Conservation (phyloP, 2,113 vertebrate species). For the Aspiorhynchus laticeps region DNA sequence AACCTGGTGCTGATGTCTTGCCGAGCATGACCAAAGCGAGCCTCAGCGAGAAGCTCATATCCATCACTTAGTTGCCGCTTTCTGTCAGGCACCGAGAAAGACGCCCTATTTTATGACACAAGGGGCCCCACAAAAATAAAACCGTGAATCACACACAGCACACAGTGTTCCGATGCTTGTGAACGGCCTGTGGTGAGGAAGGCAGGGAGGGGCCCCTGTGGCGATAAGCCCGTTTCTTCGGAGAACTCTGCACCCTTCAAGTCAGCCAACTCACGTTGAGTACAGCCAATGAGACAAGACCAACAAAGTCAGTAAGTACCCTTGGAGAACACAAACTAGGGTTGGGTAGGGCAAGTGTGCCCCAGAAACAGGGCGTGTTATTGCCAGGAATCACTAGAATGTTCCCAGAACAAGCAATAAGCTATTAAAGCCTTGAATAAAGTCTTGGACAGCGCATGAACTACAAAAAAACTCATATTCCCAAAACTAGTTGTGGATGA, state of each 20-base stretch:
- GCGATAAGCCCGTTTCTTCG: conserved; percentile 36
- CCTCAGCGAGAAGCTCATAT: conserved; percentile 47
- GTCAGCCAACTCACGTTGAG: conserved; percentile 1
- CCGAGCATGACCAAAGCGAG: conserved; percentile 39
- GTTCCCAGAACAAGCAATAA: not conserved
- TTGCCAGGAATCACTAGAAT: not conserved
- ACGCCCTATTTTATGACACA: conserved; percentile 50
- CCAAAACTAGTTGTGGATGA: too few species aligned
- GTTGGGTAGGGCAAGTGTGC: not conserved
- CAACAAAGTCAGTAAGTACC: not conserved
- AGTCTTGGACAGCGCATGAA: not conserved
- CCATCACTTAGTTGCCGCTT: conserved; percentile 47
- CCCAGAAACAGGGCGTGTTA: conserved; percentile 19
- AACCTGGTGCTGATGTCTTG: conserved; percentile 46
- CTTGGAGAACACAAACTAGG: conserved; percentile 2
- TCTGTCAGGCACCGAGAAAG: conserved; percentile 47
- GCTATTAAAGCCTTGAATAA: not conserved
- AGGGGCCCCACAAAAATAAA: conserved; percentile 52
- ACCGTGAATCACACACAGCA: conserved; percentile 25
- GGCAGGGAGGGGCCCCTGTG: conserved; percentile 28
- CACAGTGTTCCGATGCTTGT: conserved; percentile 26
- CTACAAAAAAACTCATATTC: not conserved
- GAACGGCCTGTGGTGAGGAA: conserved; percentile 9
- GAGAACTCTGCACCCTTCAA: not conserved
- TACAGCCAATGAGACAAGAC: conserved; percentile 7